phyloP scores from a whole-genome alignment of 1,140 invertebrate species.

The Octopus bimaculoides region DNA sequence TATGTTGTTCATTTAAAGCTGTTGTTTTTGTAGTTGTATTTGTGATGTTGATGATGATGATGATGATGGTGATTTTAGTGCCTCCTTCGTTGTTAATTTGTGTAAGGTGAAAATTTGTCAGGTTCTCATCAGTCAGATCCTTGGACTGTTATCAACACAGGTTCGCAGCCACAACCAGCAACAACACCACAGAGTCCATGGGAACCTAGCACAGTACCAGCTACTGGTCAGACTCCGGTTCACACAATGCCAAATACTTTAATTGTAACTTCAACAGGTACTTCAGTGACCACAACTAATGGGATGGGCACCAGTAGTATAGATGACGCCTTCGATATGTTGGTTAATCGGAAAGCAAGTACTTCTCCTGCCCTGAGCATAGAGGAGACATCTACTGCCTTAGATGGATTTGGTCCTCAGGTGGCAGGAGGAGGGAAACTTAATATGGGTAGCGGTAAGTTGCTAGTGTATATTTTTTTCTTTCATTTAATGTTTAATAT shows the following conservation, averaged over 20 bases:
- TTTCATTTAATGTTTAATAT: background rate
- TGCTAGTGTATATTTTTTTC: background rate
- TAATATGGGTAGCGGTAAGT: background rate
- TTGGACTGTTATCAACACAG: slow-evolving; percentile 14
- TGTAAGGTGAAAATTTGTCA: slow-evolving; percentile 9
- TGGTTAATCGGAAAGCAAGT: slow-evolving; percentile 37
- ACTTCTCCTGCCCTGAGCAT: slow-evolving; percentile 33
- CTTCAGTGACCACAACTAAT: slow-evolving; percentile 28
- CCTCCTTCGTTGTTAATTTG: background rate
- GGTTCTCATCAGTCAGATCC: slow-evolving; percentile 11
- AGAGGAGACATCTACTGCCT: slow-evolving; percentile 8
- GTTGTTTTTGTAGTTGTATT: background rate
- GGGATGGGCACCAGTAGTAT: slow-evolving; percentile 31
- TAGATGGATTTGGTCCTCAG: slow-evolving; percentile 28
- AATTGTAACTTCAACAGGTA: background rate
- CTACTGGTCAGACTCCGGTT: slow-evolving; percentile 9
- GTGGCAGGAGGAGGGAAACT: slow-evolving; percentile 1
- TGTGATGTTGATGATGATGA: background rate
- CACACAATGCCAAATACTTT: background rate
- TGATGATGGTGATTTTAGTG: background rate
- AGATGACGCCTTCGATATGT: slow-evolving; percentile 49
- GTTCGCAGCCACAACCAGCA: background rate
- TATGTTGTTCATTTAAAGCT: background rate
- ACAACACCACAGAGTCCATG: slow-evolving; percentile 22
- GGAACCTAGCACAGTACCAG: slow-evolving; percentile 17